Conservation (phyloP, 2,797 vertebrate genomes). For the Coendou prehensilis region DNA sequence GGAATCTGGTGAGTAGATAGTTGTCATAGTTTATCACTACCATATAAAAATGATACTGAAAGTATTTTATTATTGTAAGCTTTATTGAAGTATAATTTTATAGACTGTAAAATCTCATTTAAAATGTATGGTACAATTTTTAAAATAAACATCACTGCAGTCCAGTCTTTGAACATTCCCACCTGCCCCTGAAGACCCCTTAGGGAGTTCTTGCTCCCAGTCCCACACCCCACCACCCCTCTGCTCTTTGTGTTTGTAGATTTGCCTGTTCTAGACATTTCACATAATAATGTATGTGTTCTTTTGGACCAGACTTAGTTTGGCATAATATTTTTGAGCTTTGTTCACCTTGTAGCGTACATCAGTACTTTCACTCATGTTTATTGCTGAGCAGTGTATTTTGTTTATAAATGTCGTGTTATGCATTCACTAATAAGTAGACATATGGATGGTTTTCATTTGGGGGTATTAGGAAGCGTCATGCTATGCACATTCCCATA, state of each 20-base stretch:
- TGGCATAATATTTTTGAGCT: background rate
- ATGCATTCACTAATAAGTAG: background rate
- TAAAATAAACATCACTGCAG: background rate
- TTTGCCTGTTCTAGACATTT: conserved; percentile 23
- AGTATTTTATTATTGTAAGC: conserved; percentile 6
- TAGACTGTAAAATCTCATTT: conserved; percentile 7
- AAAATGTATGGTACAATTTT: background rate
- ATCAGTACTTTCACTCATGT: background rate
- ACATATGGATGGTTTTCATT: background rate
- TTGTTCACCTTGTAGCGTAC: background rate
- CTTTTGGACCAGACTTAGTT: background rate
- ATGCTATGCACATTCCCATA: background rate
- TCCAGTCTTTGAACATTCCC: background rate
- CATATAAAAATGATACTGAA: conserved; percentile 14
- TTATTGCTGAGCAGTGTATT: background rate
- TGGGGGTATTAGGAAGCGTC: background rate
- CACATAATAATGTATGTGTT: background rate
- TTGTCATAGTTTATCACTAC: conserved; percentile 44
- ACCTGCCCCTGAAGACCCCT: no score
- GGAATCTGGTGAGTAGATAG: conserved; percentile 15
- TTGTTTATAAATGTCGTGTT: background rate
- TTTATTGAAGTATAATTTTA: conserved; percentile 30
- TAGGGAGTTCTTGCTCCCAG: background rate
- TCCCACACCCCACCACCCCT: background rate
- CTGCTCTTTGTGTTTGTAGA: conserved; percentile 28